phyloP scores from a whole-genome alignment of 1,140 invertebrate genomes.

The Drosophila cardini region DNA sequence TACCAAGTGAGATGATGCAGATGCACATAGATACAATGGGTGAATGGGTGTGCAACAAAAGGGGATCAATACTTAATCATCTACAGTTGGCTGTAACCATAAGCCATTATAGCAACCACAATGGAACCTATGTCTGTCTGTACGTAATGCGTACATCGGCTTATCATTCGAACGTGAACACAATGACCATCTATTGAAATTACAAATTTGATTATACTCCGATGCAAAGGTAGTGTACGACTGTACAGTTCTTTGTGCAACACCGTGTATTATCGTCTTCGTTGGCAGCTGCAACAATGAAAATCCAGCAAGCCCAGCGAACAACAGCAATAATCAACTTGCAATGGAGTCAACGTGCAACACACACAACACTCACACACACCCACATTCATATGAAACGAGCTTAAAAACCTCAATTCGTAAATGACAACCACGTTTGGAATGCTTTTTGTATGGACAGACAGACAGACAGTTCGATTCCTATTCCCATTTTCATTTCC shows the following conservation, averaged over 20 bases:
- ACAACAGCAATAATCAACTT: constrained; percentile 59
- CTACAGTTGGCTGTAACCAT: background rate
- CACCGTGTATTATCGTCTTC: background rate
- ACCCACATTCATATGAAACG: constrained; percentile 1
- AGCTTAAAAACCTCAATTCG: constrained; percentile 63
- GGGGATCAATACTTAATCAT: constrained; percentile 9
- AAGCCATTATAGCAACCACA: constrained; percentile 4
- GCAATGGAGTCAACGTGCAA: constrained; percentile 34
- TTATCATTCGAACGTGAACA: constrained; percentile 20
- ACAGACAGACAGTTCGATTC: background rate
- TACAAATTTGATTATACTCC: constrained; percentile 46
- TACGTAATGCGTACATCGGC: constrained; percentile 6
- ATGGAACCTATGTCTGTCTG: background rate
- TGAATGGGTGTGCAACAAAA: background rate
- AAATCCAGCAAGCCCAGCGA: constrained; percentile 34
- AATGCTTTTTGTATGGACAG: constrained; percentile 14
- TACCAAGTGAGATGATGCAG: background rate
- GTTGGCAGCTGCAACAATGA: constrained; percentile 47
- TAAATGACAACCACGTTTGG: constrained; percentile 44
- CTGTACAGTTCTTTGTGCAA: constrained; percentile 24
- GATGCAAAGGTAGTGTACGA: background rate
- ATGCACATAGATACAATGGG: background rate
- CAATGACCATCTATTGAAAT: constrained; percentile 32
- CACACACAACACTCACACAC: constrained; percentile 9
- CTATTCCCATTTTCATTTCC: constrained; percentile 31